Conservation (phyloP, 2,888 invertebrate species). For the Napeogenes sylphis region DNA sequence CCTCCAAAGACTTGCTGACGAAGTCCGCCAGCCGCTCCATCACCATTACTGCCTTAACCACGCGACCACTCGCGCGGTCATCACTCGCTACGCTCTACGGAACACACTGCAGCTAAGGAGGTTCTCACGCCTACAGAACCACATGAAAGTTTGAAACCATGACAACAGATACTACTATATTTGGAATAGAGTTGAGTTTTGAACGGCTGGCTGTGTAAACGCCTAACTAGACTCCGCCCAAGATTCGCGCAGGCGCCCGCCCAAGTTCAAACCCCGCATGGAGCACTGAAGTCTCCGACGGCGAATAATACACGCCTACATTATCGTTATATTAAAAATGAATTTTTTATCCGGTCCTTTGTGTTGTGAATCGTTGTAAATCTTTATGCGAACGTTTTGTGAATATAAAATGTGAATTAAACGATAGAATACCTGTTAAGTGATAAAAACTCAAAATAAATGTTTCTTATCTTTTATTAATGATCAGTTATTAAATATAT, state of each 20-base stretch:
- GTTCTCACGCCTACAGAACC: conserved; percentile 56
- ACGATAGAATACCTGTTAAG: conserved; percentile 6
- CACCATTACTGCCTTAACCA: conserved; percentile 71
- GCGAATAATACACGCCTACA: conserved; percentile 71
- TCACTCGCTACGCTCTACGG: conserved; percentile 60
- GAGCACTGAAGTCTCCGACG: conserved; percentile 45
- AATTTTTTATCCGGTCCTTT: conserved; percentile 65
- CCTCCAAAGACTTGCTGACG: conserved; percentile 91
- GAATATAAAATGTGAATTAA: conserved; percentile 25
- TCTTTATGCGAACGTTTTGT: conserved; percentile 29
- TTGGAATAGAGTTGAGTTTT: conserved; percentile 33
- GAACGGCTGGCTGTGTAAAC: conserved; percentile 38
- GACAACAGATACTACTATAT: conserved; percentile 27
- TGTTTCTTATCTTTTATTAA: no score
- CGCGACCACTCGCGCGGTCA: conserved; percentile 64
- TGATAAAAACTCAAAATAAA: conserved; percentile 1
- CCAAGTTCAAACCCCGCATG: conserved; percentile 36
- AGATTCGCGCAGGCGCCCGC: conserved; percentile 64
- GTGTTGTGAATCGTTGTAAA: conserved; percentile 44
- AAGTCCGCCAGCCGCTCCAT: conserved; percentile 95
- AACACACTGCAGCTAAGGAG: conserved; percentile 56
- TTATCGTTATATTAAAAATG: conserved; percentile 71
- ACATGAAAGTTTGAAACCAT: conserved; percentile 25
- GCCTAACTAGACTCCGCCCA: conserved; percentile 60
- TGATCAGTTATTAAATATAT: no score